Conservation (phyloP, 2,888 invertebrate genomes). For the Barypeithes pellucidus region DNA sequence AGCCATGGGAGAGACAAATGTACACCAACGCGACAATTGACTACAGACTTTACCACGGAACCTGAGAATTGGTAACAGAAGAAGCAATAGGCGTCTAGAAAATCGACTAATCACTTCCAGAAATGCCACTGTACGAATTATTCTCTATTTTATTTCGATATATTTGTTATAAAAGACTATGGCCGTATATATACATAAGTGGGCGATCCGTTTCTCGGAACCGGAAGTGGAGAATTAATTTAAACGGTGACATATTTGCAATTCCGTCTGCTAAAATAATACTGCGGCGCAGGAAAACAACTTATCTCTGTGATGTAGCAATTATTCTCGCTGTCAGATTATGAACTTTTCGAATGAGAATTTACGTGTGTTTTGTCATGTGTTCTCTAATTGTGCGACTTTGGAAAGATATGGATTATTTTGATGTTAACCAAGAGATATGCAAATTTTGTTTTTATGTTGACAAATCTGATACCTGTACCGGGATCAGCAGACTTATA, state of each 20-base stretch:
- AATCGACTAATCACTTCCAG: too few species aligned
- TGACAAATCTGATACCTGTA: too few species aligned
- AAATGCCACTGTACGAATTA: too few species aligned
- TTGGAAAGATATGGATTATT: background rate
- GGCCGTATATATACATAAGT: background rate
- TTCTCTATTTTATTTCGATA: too few species aligned
- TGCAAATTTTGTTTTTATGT: background rate
- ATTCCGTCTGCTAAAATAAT: conserved; percentile 28
- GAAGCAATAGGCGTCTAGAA: too few species aligned
- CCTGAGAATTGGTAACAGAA: too few species aligned
- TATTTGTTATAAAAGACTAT: background rate
- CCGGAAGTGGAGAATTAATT: conserved; percentile 23
- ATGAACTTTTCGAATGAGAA: conserved; percentile 28
- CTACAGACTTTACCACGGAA: too few species aligned
- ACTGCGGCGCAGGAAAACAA: conserved; percentile 21
- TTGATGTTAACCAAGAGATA: background rate
- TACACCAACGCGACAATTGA: too few species aligned
- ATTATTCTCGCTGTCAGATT: conserved; percentile 33
- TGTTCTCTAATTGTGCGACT: conserved; percentile 11
- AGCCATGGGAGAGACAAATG: too few species aligned
- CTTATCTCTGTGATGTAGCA: conserved; percentile 30
- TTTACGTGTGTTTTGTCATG: conserved; percentile 18
- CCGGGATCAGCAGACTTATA: too few species aligned
- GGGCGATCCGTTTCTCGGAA: background rate
- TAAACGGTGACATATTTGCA: conserved; percentile 26